These are phyloP conservation scores for Caerostris darwini DNA, from an alignment of 1,140 invertebrate species.

Conservation along the genomic window DNA sequence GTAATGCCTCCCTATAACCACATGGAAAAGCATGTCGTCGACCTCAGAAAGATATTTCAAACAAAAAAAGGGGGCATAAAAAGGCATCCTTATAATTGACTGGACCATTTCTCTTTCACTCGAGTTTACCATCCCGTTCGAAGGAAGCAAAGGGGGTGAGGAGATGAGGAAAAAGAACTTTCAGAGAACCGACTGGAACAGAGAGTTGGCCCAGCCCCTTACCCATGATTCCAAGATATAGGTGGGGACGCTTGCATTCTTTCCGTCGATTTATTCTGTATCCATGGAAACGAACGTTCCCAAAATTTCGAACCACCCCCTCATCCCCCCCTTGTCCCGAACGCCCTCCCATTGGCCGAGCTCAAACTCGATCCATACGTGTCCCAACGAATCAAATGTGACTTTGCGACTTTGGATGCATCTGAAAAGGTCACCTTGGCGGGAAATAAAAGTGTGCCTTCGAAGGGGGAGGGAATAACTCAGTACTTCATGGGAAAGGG, in stretches of 20 bases:
- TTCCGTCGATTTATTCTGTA: slow-evolving; percentile 67
- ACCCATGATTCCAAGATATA: slow-evolving; percentile 67
- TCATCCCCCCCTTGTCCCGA: neutral
- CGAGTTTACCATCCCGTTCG: neutral
- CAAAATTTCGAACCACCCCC: slow-evolving; percentile 62
- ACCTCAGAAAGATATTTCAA: neutral
- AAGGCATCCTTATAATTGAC: neutral
- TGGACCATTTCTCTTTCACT: neutral
- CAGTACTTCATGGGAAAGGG: neutral
- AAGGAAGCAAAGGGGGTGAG: too few species aligned
- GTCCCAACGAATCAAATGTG: slow-evolving; percentile 66
- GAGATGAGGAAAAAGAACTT: neutral
- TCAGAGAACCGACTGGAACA: neutral
- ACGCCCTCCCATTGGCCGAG: slow-evolving; percentile 57
- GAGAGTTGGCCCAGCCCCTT: slow-evolving; percentile 37
- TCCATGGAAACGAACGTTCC: slow-evolving; percentile 69
- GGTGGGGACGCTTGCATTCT: slow-evolving; percentile 54
- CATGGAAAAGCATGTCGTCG: neutral
- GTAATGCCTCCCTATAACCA: neutral
- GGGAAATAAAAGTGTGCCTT: slow-evolving; percentile 2
- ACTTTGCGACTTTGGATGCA: slow-evolving; percentile 68
- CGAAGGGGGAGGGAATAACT: neutral
- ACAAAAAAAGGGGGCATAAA: too few species aligned
- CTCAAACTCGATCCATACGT: slow-evolving; percentile 65
- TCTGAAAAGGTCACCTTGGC: slow-evolving; percentile 65